Evolutionary conservation across 2,113 vertebrate species (phyloP), one percentile per base, ranked within the genome.

Genomic region (Gobius niger): DNA sequence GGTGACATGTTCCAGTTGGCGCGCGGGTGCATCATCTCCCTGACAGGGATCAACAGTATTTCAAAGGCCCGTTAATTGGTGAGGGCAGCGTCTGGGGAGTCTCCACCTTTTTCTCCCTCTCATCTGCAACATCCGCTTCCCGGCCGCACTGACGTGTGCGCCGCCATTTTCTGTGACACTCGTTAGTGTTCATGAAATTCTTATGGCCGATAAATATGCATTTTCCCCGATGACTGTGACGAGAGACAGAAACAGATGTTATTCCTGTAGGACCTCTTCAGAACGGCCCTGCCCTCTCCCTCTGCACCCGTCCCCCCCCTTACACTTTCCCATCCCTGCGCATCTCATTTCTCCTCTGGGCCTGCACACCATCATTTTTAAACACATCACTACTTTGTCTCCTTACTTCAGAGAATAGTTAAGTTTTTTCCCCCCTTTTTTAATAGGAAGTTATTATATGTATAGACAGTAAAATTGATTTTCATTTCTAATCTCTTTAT

Each of bases 111-210:
- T 47, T 70, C 72, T 34, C 75, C 40, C 54, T 59, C 47, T 80
- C 84, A 88, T 90, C 79, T 67, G 75, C 77, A 24, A 86, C 88
- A 90, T 90, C 81, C 81, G 75, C 68, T 87, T 87, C 78, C 84
- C 66, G 59, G 69, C 72, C 49, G 68, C 59, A 11, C 65, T 84
- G 73, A 74, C 75, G 75, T 77, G 86, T 78, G 87, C 63, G 18
- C 70, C 66, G 24, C 75, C 80, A 90, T 86, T 70, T 65, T 73
- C 84, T 75, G 77, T 84, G 85, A 90, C 85, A 81, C 75, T 85
- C 82, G 91, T 91, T 90, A 89, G 85, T 72, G 86, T 86, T 90
- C 88, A 90, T 91, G 83, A 87, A 91, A 90, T 89, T 87, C 82
- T 89, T 87, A 87, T 88, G 82, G 77, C 82, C 52, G n/a, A 90